These are phyloP conservation scores for Anguilla marmorata DNA, from an alignment of 2,797 vertebrate species.

Conservation along the genomic window DNA sequence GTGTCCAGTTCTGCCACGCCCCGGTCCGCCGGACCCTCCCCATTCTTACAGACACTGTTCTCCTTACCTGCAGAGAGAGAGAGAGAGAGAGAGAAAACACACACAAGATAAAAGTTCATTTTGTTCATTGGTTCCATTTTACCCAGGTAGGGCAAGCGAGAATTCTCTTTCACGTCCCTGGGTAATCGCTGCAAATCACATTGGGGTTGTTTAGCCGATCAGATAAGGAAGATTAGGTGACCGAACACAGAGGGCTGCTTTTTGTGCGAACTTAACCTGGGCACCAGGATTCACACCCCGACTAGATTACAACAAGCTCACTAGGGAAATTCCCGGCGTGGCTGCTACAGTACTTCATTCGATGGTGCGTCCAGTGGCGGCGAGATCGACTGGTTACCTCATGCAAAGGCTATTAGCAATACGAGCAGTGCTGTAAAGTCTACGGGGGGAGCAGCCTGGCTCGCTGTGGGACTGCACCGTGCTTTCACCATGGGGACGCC, in stretches of 20 bases:
- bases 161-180: background rate
- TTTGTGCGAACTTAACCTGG: background rate
- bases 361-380: background rate
- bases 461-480: background rate
- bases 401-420: background rate
- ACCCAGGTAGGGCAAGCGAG: background rate
- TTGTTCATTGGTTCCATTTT: background rate
- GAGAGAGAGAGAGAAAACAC: background rate
- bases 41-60: conserved; percentile 40
- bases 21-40: conserved; percentile 39
- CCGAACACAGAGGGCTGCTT: background rate
- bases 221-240: no score
- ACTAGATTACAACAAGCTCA: background rate
- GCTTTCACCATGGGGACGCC: background rate
- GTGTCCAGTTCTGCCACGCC: conserved; percentile 69
- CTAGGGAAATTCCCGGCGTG: background rate
- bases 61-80: conserved; percentile 15
- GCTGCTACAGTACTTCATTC: background rate
- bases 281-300: background rate
- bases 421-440: background rate
- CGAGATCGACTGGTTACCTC: background rate
- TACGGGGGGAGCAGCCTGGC: background rate
- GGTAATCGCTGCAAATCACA: background rate
- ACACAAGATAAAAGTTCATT: conserved; percentile 4
- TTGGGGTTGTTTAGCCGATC: background rate